Conservation (phyloP, 2,888 invertebrate genomes). For the Drosophila tanythrix region DNA sequence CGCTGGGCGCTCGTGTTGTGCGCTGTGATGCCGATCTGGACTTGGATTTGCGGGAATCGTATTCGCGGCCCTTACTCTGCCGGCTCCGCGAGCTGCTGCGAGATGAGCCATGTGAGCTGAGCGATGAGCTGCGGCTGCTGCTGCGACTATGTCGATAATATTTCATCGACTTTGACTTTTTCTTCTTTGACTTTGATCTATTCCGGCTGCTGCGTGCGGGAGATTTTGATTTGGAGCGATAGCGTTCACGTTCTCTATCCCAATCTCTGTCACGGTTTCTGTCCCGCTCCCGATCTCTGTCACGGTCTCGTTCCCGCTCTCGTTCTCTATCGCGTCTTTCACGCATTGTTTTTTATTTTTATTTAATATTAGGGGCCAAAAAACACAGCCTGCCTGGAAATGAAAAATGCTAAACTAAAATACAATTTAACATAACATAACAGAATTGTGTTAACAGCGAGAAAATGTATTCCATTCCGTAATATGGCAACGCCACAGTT, state of each 20-base stretch:
- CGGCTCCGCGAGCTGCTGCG: slow-evolving; percentile 67
- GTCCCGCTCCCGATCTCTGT: slow-evolving; percentile 55
- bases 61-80: slow-evolving; percentile 65
- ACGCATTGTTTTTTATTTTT: slow-evolving; percentile 50
- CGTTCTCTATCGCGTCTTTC: slow-evolving; percentile 59
- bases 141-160: slow-evolving; percentile 77
- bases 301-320: slow-evolving; percentile 55
- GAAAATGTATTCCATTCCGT: background rate
- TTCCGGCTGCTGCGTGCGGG: slow-evolving; percentile 52
- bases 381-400: no score
- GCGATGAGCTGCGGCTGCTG: slow-evolving; percentile 71
- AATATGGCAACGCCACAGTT: background rate
- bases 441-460: background rate
- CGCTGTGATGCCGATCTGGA: slow-evolving; percentile 65
- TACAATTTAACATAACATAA: slow-evolving; percentile 8
- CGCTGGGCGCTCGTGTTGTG: slow-evolving; percentile 66
- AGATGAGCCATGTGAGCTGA: slow-evolving; percentile 54
- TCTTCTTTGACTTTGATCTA: slow-evolving; percentile 77
- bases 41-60: slow-evolving; percentile 67
- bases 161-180: slow-evolving; percentile 79
- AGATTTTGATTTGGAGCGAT: slow-evolving; percentile 72
- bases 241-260: slow-evolving; percentile 65
- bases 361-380: background rate
- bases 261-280: slow-evolving; percentile 60
- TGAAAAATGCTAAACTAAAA: background rate